A percentile compares a stretch with the other conserved stretches of the same genome.
phyloP scores from a whole-genome alignment of 1,140 invertebrate genomes.

The Teleogryllus occipitalis region DNA sequence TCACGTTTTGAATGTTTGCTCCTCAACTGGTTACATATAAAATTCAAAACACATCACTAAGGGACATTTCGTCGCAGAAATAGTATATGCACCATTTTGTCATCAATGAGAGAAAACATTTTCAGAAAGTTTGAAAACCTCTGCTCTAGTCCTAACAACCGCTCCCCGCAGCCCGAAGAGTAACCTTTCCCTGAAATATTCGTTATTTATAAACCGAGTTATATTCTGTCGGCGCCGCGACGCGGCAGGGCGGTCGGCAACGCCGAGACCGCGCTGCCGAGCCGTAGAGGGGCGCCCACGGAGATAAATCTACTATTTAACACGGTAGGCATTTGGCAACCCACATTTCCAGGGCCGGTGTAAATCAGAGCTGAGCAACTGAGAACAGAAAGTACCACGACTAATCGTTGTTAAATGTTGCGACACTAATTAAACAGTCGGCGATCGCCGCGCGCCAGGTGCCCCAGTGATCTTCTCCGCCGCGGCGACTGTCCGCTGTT shows the following conservation, averaged over 20 bases:
- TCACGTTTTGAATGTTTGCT: no score
- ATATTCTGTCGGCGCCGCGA: background rate
- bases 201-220: background rate
- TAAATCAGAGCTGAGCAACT: background rate
- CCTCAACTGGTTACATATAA: no score
- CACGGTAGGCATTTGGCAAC: constrained; percentile 3
- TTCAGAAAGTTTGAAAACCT: no score
- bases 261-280: no score
- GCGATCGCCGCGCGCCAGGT: background rate
- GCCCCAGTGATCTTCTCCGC: background rate
- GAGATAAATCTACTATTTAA: background rate
- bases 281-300: no score
- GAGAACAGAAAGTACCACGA: background rate
- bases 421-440: background rate
- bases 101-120: no score
- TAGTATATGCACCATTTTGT: no score
- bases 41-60: no score
- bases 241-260: no score
- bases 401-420: constrained; percentile 1
- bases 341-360: background rate
- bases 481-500: background rate
- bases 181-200: background rate
- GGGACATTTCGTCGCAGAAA: no score
- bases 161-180: no score
- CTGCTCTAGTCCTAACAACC: no score